Evolutionary conservation across 2,888 invertebrate species (phyloP), one percentile per base, ranked within the genome.

Genomic region (Pandemis corylana): DNA sequence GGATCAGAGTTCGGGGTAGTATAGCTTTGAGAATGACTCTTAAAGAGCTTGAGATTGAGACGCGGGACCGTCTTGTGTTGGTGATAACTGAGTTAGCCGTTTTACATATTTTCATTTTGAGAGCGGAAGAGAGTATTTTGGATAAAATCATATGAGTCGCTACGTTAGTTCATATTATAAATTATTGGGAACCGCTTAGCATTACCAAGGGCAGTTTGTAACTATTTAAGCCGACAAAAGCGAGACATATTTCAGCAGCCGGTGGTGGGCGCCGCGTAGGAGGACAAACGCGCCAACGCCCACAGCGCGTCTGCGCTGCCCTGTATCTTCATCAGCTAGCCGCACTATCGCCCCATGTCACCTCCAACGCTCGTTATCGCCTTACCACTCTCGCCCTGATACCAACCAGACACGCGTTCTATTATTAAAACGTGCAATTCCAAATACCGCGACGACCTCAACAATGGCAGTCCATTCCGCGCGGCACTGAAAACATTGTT

Each of bases 241-340:
- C 77, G 78, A 80, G 80, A 81, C 79, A 82, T 84, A 84, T 85
- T 85, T 84, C 84, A 85, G 81, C 78, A 81, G 79, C 79, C 78
- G 80, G 75, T 78, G 65, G 85, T 87, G 83, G 87, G 85, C 84
- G 84, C 76, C 74, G 77, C 78, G 89, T 89, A 82, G 89, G 89
- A 80, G 81, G 81, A 77, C 83, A 82, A 83, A 83, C 82, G 80
- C 80, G 79, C 81, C 79, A 76, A 76, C 85, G 82, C 87, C 86
- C 85, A 87, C 89, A 75, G 66, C 72, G 70, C 70, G 78, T 74
- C 64, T 77, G 76, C 67, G 59, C 20, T 42, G 44, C 63, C 64
- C 68, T 66, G 76, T 81, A 83, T 77, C 80, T 78, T 53, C 51
- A 72, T 42, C 53, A 42, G 41, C 62, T 73, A 70, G 61, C 69